These are phyloP conservation scores for Pomatorhinus ruficollis DNA, from an alignment of 2,113 vertebrate genomes.

Conservation along the genomic window DNA sequence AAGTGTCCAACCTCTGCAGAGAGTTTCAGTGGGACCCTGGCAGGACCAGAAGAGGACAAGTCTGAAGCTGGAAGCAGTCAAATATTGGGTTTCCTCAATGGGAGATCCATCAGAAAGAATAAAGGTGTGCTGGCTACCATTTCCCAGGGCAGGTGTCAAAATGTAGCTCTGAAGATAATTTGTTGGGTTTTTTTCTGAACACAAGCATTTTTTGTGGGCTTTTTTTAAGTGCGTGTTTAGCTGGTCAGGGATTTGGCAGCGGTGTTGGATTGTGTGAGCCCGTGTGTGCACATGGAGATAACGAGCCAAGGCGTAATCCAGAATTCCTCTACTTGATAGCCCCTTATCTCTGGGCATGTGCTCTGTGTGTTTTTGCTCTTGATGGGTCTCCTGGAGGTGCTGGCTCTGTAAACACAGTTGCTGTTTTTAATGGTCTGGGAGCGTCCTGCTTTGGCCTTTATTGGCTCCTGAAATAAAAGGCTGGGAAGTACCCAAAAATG, in stretches of 20 bases:
- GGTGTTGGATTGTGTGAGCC: neutral
- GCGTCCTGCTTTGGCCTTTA: neutral
- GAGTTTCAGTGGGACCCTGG: neutral
- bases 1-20: neutral
- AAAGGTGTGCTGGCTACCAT: neutral
- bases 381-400: neutral
- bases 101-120: neutral
- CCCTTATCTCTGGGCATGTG: slow-evolving; percentile 29
- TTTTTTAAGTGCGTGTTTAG: neutral
- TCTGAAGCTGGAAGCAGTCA: neutral
- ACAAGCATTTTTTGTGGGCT: neutral
- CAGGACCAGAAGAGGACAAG: neutral
- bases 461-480: neutral
- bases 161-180: neutral
- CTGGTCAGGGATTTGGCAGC: neutral
- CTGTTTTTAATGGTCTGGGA: neutral
- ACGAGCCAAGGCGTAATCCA: neutral
- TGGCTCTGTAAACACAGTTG: neutral
- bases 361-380: neutral
- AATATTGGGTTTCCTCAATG: neutral
- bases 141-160: neutral
- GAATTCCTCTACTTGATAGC: neutral
- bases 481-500: neutral
- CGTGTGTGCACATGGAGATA: neutral
- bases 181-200: neutral